Evolutionary conservation across 2,888 invertebrate species (phyloP).

Genomic region (Mermis nigrescens): DNA sequence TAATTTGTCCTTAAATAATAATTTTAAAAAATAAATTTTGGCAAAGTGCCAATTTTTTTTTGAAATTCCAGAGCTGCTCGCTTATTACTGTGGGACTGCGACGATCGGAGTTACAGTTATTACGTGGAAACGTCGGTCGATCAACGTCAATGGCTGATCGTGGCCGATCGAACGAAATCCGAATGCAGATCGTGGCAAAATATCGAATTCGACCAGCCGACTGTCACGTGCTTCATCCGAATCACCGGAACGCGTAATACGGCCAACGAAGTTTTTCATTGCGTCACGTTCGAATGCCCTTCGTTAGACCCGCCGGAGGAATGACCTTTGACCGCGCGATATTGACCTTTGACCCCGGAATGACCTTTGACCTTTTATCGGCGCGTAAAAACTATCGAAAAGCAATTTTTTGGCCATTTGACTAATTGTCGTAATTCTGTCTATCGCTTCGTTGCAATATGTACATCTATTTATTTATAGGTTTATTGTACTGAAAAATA

Average conservation of each 20-base stretch:
- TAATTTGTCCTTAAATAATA: not conserved
- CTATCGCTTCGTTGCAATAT: too few species aligned
- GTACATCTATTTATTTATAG: too few species aligned
- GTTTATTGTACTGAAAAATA: too few species aligned
- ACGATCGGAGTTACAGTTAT: conserved; percentile 38
- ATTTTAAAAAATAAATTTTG: not conserved
- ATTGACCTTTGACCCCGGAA: too few species aligned
- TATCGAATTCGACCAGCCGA: conserved; percentile 35
- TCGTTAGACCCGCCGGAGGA: conserved; percentile 39
- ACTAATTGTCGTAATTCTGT: too few species aligned
- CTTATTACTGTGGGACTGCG: conserved; percentile 83
- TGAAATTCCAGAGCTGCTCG: too few species aligned
- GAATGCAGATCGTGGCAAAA: conserved; percentile 41
- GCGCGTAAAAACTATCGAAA: too few species aligned
- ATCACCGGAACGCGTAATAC: conserved; percentile 92
- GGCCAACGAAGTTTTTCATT: conserved; percentile 92
- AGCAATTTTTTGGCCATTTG: too few species aligned
- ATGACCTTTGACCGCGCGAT: too few species aligned
- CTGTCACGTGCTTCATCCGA: conserved; percentile 68
- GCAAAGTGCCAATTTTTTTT: too few species aligned
- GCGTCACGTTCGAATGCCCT: conserved; percentile 92
- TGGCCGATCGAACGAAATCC: conserved; percentile 67
- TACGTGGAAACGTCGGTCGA: conserved; percentile 39
- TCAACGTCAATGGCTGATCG: conserved; percentile 40
- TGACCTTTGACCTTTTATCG: too few species aligned